Evolutionary conservation across 2,888 invertebrate genomes (phyloP).

Genomic region (Nymphalis polychloros): DNA sequence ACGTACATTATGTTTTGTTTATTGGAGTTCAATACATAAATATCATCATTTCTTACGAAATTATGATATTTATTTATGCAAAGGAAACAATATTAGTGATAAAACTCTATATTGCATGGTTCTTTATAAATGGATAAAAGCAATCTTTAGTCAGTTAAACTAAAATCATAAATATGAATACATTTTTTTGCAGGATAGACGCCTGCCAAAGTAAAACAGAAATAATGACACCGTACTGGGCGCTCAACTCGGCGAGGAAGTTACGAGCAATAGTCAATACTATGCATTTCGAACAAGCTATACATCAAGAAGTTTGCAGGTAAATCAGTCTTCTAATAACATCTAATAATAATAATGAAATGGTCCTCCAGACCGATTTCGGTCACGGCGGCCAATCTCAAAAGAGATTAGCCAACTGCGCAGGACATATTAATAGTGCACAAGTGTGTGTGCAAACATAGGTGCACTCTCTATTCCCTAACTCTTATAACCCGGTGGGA

Average conservation of each 20-base stretch:
- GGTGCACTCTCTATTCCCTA: too few species aligned
- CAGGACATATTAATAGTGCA: too few species aligned
- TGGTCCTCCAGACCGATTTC: too few species aligned
- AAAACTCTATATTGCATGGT: neutral
- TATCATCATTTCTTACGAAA: too few species aligned
- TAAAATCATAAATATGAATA: neutral
- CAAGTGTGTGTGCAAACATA: too few species aligned
- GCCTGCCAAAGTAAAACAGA: slow-evolving; percentile 96
- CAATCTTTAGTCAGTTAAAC: neutral
- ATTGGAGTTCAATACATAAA: too few species aligned
- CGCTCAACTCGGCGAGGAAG: slow-evolving; percentile 95
- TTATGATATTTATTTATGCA: too few species aligned
- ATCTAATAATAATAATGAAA: neutral
- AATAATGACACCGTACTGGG: slow-evolving; percentile 97
- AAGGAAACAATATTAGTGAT: too few species aligned
- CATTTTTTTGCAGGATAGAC: slow-evolving; percentile 84
- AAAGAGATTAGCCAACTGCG: too few species aligned
- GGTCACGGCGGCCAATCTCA: too few species aligned
- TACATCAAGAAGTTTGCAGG: slow-evolving; percentile 97
- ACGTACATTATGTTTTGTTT: too few species aligned
- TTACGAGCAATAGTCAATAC: slow-evolving; percentile 96
- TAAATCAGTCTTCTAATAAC: slow-evolving; percentile 53
- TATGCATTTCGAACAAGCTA: slow-evolving; percentile 96
- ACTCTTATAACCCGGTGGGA: too few species aligned
- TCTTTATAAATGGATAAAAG: neutral